phyloP scores from a whole-genome alignment of 2,888 invertebrate genomes.

The Helobdella robusta region DNA sequence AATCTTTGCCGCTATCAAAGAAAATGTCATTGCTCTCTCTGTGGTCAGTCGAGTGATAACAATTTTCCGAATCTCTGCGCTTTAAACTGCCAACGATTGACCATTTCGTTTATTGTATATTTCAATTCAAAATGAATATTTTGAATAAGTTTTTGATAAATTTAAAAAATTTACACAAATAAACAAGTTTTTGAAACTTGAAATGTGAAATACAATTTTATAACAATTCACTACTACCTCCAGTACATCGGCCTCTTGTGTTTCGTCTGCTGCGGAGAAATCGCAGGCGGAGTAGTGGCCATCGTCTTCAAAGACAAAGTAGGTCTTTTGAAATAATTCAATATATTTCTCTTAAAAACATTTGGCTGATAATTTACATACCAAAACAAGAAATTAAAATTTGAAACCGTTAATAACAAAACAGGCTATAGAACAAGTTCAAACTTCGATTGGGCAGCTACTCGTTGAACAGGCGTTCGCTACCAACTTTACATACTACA shows the following conservation, averaged over 20 bases:
- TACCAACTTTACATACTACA: neutral
- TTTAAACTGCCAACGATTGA: neutral
- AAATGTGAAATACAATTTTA: neutral
- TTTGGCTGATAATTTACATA: no score
- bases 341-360: no score
- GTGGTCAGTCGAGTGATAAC: constrained; percentile 22
- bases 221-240: no score
- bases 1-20: constrained; percentile 20
- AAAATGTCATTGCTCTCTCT: constrained; percentile 20
- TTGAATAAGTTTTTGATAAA: no score
- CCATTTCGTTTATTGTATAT: no score
- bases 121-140: no score
- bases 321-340: neutral
- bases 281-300: constrained; percentile 28
- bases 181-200: neutral
- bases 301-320: constrained; percentile 29
- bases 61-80: neutral
- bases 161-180: neutral
- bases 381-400: neutral
- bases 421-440: neutral
- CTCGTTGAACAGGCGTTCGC: neutral
- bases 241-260: constrained; percentile 24
- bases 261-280: constrained; percentile 13
- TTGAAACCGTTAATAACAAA: neutral
- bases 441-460: neutral